A percentile compares a stretch with the other conserved stretches of the same genome.
phyloP scores from a whole-genome alignment of 1,140 invertebrate genomes.

The Camponotus floridanus region DNA sequence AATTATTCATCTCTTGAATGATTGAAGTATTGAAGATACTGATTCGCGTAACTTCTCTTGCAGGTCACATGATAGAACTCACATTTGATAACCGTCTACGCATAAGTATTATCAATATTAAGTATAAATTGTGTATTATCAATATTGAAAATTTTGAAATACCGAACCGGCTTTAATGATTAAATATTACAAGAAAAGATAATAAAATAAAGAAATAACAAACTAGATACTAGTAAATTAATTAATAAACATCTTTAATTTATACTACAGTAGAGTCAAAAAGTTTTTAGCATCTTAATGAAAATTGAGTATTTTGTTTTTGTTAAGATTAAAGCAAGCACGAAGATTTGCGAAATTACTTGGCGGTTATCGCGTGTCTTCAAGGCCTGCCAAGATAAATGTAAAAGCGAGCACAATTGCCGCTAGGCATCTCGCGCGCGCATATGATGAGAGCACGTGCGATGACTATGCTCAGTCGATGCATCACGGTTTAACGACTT shows the following conservation, averaged over 20 bases:
- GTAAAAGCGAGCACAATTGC: constrained; percentile 33
- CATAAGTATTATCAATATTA: neutral
- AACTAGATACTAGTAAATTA: neutral
- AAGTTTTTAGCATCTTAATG: neutral
- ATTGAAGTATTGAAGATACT: constrained; percentile 6
- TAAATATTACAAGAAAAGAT: neutral
- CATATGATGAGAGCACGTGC: constrained; percentile 41
- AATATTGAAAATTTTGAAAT: neutral
- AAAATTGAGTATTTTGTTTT: constrained; percentile 1
- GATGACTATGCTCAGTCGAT: constrained; percentile 28
- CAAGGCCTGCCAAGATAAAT: constrained; percentile 50
- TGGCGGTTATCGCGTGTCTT: constrained; percentile 36
- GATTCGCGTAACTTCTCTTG: neutral
- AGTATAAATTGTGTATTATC: constrained; percentile 21
- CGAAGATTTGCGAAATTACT: constrained; percentile 21
- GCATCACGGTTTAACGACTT: constrained; percentile 57
- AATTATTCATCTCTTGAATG: neutral
- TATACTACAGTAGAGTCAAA: neutral
- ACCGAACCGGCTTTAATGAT: neutral
- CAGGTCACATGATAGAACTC: constrained; percentile 29
- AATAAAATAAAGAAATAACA: neutral
- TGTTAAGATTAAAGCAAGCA: neutral
- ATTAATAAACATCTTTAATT: neutral
- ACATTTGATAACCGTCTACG: constrained; percentile 12
- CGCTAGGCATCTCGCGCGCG: constrained; percentile 6